phyloP scores from a whole-genome alignment of 2,888 invertebrate species.

The Apotomis betuletana region DNA sequence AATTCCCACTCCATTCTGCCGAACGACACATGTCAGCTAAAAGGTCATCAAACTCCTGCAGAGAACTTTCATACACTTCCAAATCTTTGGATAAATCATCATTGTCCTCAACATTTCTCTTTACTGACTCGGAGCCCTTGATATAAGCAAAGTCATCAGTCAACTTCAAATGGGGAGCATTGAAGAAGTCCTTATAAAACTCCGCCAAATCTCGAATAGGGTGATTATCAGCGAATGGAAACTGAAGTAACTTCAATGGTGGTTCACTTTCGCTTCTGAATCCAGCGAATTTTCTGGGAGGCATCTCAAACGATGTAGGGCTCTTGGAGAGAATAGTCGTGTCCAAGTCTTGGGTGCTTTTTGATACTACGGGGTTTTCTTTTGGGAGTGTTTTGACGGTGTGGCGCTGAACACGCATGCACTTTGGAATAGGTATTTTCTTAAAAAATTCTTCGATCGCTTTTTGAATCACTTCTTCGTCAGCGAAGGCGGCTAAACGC shows the following conservation, averaged over 20 bases:
- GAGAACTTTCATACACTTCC: conserved; percentile 88
- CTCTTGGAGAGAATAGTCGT: conserved; percentile 62
- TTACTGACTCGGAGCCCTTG: conserved; percentile 56
- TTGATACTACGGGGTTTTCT: conserved; percentile 54
- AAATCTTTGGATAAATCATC: conserved; percentile 87
- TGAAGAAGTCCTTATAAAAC: conserved; percentile 92
- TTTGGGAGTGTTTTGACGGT: conserved; percentile 56
- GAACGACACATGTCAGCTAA: conserved; percentile 87
- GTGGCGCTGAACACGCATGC: conserved; percentile 69
- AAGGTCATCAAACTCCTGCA: conserved; percentile 90
- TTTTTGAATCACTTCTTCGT: conserved; percentile 68
- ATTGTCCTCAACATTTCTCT: conserved; percentile 57
- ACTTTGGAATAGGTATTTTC: conserved; percentile 69
- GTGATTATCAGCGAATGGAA: conserved; percentile 90
- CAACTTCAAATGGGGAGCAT: conserved; percentile 82
- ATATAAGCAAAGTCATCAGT: conserved; percentile 54
- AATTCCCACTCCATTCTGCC: conserved; percentile 84
- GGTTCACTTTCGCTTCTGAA: conserved; percentile 82
- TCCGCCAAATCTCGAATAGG: conserved; percentile 89
- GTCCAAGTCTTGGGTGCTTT: conserved; percentile 73
- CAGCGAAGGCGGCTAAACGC: conserved; percentile 90
- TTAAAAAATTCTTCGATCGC: conserved; percentile 70
- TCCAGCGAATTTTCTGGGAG: conserved; percentile 74
- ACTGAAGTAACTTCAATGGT: conserved; percentile 88
- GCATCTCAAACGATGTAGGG: conserved; percentile 72